Conservation (phyloP, 2,797 vertebrate genomes). For the Enteromius fasciolatus region DNA sequence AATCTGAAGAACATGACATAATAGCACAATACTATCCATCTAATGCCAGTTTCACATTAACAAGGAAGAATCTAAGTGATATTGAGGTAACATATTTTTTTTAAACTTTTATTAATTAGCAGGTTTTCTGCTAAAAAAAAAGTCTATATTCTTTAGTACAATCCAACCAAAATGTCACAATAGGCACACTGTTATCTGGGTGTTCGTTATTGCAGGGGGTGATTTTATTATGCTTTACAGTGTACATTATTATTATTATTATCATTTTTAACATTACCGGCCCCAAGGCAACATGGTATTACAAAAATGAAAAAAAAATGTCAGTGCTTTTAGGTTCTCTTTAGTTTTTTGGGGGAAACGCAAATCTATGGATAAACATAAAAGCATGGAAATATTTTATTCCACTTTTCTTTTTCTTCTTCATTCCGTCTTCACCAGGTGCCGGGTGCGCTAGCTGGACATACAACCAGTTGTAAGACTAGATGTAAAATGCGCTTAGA, state of each 20-base stretch:
- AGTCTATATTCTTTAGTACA: not conserved
- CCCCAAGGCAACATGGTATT: not conserved
- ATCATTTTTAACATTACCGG: not conserved
- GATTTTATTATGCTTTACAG: not conserved
- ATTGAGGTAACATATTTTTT: slow-evolving; percentile 75
- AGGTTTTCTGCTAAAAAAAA: not conserved
- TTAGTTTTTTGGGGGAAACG: not conserved
- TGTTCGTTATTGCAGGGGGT: not conserved
- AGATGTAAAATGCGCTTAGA: no score
- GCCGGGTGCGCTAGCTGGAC: no score
- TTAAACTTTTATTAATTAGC: not conserved
- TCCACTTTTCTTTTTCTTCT: no score
- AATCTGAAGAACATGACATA: slow-evolving; percentile 64
- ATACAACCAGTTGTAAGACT: no score
- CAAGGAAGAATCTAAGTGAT: slow-evolving; percentile 64
- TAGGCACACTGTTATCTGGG: not conserved
- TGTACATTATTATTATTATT: not conserved
- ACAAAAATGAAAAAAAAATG: not conserved
- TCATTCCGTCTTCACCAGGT: not conserved
- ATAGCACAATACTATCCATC: slow-evolving; percentile 80
- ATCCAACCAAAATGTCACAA: not conserved
- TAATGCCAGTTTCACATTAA: slow-evolving; percentile 73
- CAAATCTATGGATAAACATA: not conserved
- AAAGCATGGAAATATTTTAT: not conserved
- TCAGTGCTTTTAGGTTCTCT: not conserved